Base-by-base conservation (phyloP, 2,888 invertebrate genomes). In the Lamproptera curius region DNA sequence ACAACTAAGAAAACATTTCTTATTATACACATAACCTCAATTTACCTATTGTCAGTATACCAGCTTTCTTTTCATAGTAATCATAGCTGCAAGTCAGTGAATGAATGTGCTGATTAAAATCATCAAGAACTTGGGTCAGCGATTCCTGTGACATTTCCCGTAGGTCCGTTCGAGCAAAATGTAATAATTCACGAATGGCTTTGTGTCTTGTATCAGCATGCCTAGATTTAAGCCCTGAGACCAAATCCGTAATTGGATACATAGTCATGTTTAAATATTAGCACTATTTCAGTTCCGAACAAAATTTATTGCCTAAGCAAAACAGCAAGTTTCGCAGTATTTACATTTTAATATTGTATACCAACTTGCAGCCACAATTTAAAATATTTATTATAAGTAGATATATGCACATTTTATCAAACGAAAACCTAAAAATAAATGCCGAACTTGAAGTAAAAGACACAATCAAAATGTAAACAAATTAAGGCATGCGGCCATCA, bases 41-140 rank as follows among this genome's bases (percentile, higher is more conserved):
- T 20, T 73, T 74, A 94, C 94, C 93, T 68, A 98, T 98, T 1
- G 96, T 97, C 16, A 98, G 84, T 59, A 98, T 97, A 42, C 97
- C 98, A 46, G 97, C 98, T 84, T 97, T 97, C 70, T 95, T 96
- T 70, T 98, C 98, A 77, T 95, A 95, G 33, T 94, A 92, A 73
- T 98, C 97, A 26, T 93, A 92, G 61, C 96, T 95, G 14, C 96
- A 95, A 2, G 97, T 96, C 94, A 98, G 94, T 67, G 96, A 94
- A 72, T 96, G 96, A 56, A 98, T 97, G 66, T 97, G 95, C 72
- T 96, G 95, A 74, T 97, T 97, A 67, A 98, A 96, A 55, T 97
- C 95, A 70, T 98, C 98, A 73, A 98, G 92, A 64, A 97, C 96
- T 46, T 92, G 90, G 23, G 93, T 92, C 53, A 96, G 90, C 61